A percentile compares a stretch with the other conserved stretches of the same genome.
phyloP scores from a whole-genome alignment of 2,113 vertebrate genomes.

The Zosterops japonicus region DNA sequence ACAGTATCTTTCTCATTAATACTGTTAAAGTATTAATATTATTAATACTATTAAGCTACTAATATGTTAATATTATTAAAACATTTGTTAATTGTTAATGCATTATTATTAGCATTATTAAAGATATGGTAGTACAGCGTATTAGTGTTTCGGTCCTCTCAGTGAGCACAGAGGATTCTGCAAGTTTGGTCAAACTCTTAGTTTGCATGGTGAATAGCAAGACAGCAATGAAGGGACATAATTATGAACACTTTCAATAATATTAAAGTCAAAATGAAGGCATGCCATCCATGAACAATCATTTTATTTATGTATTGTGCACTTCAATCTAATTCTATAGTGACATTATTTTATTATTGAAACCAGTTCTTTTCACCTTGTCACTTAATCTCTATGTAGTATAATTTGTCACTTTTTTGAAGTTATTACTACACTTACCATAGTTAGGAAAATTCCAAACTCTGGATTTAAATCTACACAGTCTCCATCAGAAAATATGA shows the following conservation, averaged over 20 bases:
- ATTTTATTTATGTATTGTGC: not conserved
- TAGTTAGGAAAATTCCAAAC: slow-evolving; percentile 93
- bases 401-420: not conserved
- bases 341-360: not conserved
- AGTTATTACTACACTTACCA: slow-evolving; percentile 76
- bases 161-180: not conserved
- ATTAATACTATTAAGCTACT: not conserved
- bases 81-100: not conserved
- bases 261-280: not conserved
- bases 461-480: slow-evolving; percentile 87
- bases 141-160: not conserved
- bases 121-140: not conserved
- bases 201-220: not conserved
- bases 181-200: not conserved
- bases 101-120: not conserved
- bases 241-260: not conserved
- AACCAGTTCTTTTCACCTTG: not conserved
- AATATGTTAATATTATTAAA: not conserved
- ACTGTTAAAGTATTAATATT: not conserved
- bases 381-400: not conserved
- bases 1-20: not conserved
- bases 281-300: not conserved
- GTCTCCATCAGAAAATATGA: slow-evolving; percentile 91
- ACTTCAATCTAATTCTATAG: not conserved
- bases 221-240: not conserved